A percentile compares a stretch with the other conserved stretches of the same genome.
These are phyloP conservation scores for Melinaea menophilus DNA, from an alignment of 2,888 invertebrate genomes.

Conservation along the genomic window DNA sequence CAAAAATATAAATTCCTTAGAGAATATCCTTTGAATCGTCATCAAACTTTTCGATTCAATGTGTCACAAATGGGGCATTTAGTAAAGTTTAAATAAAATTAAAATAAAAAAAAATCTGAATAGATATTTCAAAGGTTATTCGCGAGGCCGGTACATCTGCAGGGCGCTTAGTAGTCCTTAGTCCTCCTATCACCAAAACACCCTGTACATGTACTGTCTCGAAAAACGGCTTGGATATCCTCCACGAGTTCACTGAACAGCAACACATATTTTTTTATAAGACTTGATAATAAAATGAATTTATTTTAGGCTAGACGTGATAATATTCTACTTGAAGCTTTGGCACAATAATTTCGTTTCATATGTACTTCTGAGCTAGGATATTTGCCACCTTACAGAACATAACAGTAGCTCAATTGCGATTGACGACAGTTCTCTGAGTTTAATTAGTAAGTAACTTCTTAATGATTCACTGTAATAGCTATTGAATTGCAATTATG, in stretches of 20 bases:
- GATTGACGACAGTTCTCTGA: slow-evolving; percentile 91
- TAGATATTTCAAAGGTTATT: slow-evolving; percentile 60
- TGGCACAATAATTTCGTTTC: slow-evolving; percentile 91
- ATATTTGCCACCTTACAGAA: slow-evolving; percentile 91
- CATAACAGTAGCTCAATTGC: slow-evolving; percentile 93
- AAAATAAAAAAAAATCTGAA: neutral
- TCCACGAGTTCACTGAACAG: slow-evolving; percentile 92
- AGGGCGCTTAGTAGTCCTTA: slow-evolving; percentile 79
- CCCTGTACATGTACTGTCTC: slow-evolving; percentile 92
- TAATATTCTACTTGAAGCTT: slow-evolving; percentile 92
- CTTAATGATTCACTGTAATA: slow-evolving; percentile 81
- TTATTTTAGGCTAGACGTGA: slow-evolving; percentile 84
- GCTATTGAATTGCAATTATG: slow-evolving; percentile 43
- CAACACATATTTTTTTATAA: slow-evolving; percentile 77
- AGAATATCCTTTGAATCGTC: neutral
- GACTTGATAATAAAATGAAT: neutral
- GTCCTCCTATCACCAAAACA: slow-evolving; percentile 85
- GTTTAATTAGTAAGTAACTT: slow-evolving; percentile 89
- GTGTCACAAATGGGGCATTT: neutral
- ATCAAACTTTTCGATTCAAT: neutral
- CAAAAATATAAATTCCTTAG: slow-evolving; percentile 6
- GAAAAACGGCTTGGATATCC: slow-evolving; percentile 91
- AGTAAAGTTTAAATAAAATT: slow-evolving; percentile 2
- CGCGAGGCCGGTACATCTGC: slow-evolving; percentile 68
- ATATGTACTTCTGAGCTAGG: slow-evolving; percentile 90